Percentiles rank a stretch among this genome's conserved stretches.
Evolutionary conservation across 1,140 invertebrate genomes (phyloP).

Genomic region (Augochlora pura): DNA sequence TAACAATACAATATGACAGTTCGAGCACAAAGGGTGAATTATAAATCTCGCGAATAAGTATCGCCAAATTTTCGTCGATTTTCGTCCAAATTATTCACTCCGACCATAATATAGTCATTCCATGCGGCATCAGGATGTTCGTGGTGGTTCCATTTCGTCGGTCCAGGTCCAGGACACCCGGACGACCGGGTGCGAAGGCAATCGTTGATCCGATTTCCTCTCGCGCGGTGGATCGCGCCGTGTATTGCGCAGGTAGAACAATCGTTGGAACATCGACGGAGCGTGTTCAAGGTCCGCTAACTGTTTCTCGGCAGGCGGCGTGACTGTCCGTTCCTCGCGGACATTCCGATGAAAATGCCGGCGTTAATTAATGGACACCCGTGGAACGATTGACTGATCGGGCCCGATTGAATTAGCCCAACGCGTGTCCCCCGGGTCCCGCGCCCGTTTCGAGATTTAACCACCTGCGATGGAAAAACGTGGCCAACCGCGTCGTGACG

Average conservation of each 20-base stretch:
- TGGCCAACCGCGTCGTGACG: too few relatives aligned
- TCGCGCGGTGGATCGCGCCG: too few relatives aligned
- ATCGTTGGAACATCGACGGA: conserved; percentile 6
- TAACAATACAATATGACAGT: too few relatives aligned
- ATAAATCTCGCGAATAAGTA: too few relatives aligned
- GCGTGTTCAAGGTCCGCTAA: conserved; percentile 20
- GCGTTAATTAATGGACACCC: conserved; percentile 14
- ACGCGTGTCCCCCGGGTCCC: not conserved
- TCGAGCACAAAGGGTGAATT: too few relatives aligned
- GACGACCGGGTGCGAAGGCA: not conserved
- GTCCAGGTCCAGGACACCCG: not conserved
- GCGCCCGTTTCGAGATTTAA: too few relatives aligned
- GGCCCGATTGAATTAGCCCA: conserved; percentile 2
- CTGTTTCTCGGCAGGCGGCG: conserved; percentile 28
- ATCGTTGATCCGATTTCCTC: not conserved
- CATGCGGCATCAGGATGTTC: too few relatives aligned
- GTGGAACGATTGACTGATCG: conserved; percentile 2
- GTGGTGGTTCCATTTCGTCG: too few relatives aligned
- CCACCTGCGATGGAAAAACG: too few relatives aligned
- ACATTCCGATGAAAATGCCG: conserved; percentile 12
- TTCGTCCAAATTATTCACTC: too few relatives aligned
- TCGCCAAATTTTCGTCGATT: too few relatives aligned
- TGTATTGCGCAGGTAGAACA: conserved; percentile 3
- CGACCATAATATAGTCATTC: too few relatives aligned
- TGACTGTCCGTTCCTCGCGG: conserved; percentile 6